Conservation (phyloP, 2,113 vertebrate species). For the Geococcyx californianus region DNA sequence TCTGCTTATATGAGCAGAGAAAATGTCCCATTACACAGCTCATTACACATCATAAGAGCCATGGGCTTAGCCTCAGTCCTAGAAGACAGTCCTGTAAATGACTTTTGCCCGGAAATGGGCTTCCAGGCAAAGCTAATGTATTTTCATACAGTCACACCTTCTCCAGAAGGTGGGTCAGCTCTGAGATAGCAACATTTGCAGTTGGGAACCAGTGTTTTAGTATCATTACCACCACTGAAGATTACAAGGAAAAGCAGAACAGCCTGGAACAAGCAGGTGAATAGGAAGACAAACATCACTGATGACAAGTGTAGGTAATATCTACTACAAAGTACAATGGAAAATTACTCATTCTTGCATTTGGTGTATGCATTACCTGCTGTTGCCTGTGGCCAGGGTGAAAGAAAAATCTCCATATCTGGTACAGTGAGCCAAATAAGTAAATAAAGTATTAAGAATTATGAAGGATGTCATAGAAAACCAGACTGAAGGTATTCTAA, state of each 20-base stretch:
- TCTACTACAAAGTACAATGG: not conserved
- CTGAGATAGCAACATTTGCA: not conserved
- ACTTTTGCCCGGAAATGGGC: not conserved
- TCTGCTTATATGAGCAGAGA: not conserved
- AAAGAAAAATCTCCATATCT: not conserved
- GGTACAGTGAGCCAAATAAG: not conserved
- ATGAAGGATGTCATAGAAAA: slow-evolving; percentile 17
- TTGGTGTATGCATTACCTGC: not conserved
- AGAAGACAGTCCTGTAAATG: not conserved
- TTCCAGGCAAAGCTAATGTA: not conserved
- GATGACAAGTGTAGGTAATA: not conserved
- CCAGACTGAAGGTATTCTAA: not conserved
- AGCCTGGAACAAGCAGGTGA: not conserved
- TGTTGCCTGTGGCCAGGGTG: not conserved
- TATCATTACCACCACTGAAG: not conserved
- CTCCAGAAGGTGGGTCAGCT: not conserved
- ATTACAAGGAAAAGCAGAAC: not conserved
- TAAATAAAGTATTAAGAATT: slow-evolving; percentile 6
- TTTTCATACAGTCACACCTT: not conserved
- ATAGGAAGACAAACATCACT: not conserved
- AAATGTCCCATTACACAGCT: not conserved
- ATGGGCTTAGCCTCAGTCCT: not conserved
- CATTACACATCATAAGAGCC: not conserved
- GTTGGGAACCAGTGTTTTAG: not conserved
- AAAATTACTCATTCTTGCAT: not conserved